Base-by-base conservation (phyloP, 2,797 vertebrate species). In the Chromis chromis region DNA sequence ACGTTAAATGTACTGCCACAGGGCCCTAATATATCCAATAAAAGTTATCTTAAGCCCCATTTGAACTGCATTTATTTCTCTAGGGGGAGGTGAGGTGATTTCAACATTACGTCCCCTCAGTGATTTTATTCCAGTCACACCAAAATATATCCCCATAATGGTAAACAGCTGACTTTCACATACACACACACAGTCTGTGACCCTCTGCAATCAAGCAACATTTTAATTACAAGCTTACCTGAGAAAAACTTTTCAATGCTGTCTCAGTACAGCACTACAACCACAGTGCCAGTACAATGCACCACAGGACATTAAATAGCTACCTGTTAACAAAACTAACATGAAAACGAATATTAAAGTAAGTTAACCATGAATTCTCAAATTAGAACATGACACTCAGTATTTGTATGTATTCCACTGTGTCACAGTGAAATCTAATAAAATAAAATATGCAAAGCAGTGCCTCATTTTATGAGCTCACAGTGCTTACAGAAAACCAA, bases 101-200 rank as follows among this genome's bases (percentile, higher is more conserved):
- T 67, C 21, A 33, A 24, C n/a, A 24, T 24, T 36, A 12, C 12
- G 4, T 57, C 21, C 42, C n/a, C 27, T 25, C 64, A 6, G 19
- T 44, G 53, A 54, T 65, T 55, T 65, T 28, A 66, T 28, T 66
- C 50, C 2, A 5, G 64, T 66, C 53, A 44, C 64, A 66, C 16
- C 52, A 28, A 44, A 55, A 55, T 55, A 55, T 21, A 55, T 27
- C 39, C 33, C 40, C 14, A 9, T 42, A 17, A 17, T 14, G 49
- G 12, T 24, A 39, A 64, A 52, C 0, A 1, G 28, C 50, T 27
- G 24, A 54, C 49, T 65, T 54, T 65, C 63, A 52, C 25, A 25
- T 12, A 17, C 33, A 25, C 19, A 17, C 33, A n/a, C 49, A 65
- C 16, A 3, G 25, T 40, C 33, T 48, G 24, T 14, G 62, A 53